These are phyloP conservation scores for Myotis brandtii DNA, from an alignment of 2,113 vertebrate genomes.

Conservation along the genomic window DNA sequence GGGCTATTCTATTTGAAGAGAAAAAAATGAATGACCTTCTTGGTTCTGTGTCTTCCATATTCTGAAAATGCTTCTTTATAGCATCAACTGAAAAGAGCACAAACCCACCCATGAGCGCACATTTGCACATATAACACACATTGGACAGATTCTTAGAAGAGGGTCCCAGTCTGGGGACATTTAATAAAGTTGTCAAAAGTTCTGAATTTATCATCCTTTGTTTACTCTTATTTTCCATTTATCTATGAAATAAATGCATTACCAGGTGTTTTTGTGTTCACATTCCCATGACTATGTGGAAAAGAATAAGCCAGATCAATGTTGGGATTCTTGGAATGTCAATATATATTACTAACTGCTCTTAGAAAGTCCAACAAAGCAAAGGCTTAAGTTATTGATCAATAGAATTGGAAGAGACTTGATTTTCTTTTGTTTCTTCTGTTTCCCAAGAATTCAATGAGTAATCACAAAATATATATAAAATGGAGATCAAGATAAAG, in stretches of 20 bases:
- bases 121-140: neutral
- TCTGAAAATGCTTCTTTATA: constrained; percentile 9
- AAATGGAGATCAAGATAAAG: neutral
- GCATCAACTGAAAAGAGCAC: neutral
- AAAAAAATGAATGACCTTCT: neutral
- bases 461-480: neutral
- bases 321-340: neutral
- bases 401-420: constrained; percentile 15
- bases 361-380: neutral
- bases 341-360: neutral
- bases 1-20: neutral
- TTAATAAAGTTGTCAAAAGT: constrained; percentile 16
- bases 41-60: neutral
- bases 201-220: neutral
- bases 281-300: neutral
- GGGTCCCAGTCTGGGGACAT: neutral
- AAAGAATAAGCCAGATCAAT: neutral
- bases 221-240: neutral
- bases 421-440: constrained; percentile 18
- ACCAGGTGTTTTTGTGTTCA: neutral
- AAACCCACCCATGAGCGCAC: rapidly evolving
- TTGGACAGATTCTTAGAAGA: neutral
- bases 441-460: constrained; percentile 17
- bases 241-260: neutral
- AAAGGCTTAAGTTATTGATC: neutral